A percentile compares a stretch with the other conserved stretches of the same genome.
These are phyloP conservation scores for Acrobasis consociella DNA, from an alignment of 2,888 invertebrate species.

Conservation along the genomic window DNA sequence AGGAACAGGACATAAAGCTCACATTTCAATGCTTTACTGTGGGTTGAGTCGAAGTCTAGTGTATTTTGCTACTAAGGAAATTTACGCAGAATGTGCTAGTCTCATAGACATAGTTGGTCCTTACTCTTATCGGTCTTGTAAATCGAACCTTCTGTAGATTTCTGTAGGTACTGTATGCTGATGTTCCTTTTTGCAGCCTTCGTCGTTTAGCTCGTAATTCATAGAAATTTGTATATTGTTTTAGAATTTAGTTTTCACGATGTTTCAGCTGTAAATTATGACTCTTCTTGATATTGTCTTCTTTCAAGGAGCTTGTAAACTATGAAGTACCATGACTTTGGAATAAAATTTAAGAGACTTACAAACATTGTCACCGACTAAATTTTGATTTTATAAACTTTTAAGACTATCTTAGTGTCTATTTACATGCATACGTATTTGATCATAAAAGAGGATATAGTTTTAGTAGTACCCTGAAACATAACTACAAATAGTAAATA, in stretches of 20 bases:
- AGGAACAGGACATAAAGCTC: too few relatives aligned
- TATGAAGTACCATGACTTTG: not conserved
- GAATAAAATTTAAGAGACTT: too few relatives aligned
- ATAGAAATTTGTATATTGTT: slow-evolving; percentile 35
- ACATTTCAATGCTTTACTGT: too few relatives aligned
- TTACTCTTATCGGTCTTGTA: not conserved
- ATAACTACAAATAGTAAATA: too few relatives aligned
- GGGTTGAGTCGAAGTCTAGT: too few relatives aligned
- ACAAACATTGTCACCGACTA: too few relatives aligned
- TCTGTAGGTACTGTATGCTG: slow-evolving; percentile 17
- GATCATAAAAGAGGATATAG: too few relatives aligned
- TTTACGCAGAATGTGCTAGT: not conserved
- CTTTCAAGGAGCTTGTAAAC: slow-evolving; percentile 1
- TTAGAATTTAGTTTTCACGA: slow-evolving; percentile 7
- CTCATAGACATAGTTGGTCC: not conserved
- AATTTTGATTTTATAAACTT: too few relatives aligned
- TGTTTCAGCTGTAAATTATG: slow-evolving; percentile 8
- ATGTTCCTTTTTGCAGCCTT: slow-evolving; percentile 30
- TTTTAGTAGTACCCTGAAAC: too few relatives aligned
- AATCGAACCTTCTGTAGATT: not conserved
- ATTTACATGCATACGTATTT: too few relatives aligned
- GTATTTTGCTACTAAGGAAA: too few relatives aligned
- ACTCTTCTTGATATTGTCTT: not conserved
- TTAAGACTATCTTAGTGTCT: too few relatives aligned
- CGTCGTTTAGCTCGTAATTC: slow-evolving; percentile 32